A percentile compares a stretch with the other conserved stretches of the same genome.
phyloP scores from a whole-genome alignment of 2,888 invertebrate species.

The Melitaea athalia region DNA sequence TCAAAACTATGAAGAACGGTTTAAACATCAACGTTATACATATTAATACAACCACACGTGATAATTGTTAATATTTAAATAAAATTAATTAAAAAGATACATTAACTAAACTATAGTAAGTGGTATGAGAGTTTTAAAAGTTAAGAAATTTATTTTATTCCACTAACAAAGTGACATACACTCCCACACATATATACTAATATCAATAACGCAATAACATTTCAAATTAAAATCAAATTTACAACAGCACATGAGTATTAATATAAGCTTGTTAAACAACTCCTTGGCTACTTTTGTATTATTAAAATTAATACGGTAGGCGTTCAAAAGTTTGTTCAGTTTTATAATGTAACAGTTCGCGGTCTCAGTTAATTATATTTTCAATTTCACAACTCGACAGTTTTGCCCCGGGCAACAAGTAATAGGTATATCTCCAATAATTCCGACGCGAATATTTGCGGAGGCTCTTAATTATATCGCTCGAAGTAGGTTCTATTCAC shows the following conservation, averaged over 20 bases:
- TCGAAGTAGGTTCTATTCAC: conserved; percentile 38
- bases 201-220: conserved; percentile 18
- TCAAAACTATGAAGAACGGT: conserved; percentile 12
- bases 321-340: conserved; percentile 65
- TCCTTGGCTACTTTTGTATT: conserved; percentile 29
- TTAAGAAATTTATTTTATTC: not conserved
- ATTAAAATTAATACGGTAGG: conserved; percentile 56
- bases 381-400: conserved; percentile 65
- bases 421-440: conserved; percentile 28
- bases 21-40: conserved; percentile 2
- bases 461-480: conserved; percentile 36
- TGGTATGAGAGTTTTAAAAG: too few relatives aligned
- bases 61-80: not conserved
- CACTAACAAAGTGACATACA: not conserved
- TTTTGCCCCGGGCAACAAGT: conserved; percentile 31
- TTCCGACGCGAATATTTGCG: conserved; percentile 34
- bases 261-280: conserved; percentile 25
- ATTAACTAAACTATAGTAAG: not conserved
- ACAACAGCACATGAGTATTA: conserved; percentile 2
- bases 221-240: conserved; percentile 11
- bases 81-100: not conserved
- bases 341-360: conserved; percentile 66
- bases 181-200: not conserved
- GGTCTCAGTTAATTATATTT: conserved; percentile 70
- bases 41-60: not conserved